Percentiles rank a stretch among this genome's conserved stretches.
These are phyloP conservation scores for Cuniculus paca DNA, from an alignment of 2,797 vertebrate genomes.

Conservation along the genomic window DNA sequence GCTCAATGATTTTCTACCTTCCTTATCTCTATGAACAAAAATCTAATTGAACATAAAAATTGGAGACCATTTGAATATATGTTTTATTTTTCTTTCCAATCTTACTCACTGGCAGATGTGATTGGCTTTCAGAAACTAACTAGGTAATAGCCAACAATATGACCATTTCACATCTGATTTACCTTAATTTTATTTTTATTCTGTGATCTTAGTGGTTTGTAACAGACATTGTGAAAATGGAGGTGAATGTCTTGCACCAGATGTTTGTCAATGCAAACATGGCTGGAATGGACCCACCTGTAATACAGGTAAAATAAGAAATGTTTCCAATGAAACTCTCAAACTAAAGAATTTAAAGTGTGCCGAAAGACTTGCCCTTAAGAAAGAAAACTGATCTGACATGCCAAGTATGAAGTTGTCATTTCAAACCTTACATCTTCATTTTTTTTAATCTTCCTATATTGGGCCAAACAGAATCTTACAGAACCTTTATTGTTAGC, in stretches of 20 bases:
- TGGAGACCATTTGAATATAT: not conserved
- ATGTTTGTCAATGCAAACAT: slow-evolving; percentile 92
- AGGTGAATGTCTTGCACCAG: slow-evolving; percentile 93
- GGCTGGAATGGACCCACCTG: slow-evolving; percentile 96
- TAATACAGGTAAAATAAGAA: slow-evolving; percentile 90
- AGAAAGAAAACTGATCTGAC: not conserved
- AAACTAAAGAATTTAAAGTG: not conserved
- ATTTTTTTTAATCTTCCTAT: not conserved
- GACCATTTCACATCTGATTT: not conserved
- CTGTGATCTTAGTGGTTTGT: slow-evolving; percentile 93
- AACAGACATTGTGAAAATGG: slow-evolving; percentile 96
- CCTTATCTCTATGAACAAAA: not conserved
- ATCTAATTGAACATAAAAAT: not conserved
- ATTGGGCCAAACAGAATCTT: not conserved
- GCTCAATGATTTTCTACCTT: slow-evolving; percentile 4
- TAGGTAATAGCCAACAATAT: not conserved
- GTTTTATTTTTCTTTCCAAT: not conserved
- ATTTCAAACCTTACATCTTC: not conserved
- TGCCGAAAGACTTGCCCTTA: not conserved
- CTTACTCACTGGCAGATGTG: not conserved
- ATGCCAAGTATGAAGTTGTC: not conserved
- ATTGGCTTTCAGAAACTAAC: not conserved
- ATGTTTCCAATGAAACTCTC: not conserved
- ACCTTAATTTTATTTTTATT: not conserved
- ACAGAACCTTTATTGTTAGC: not conserved